Conservation (phyloP, 2,888 invertebrate species). For the Lacanobia wlatinum region DNA sequence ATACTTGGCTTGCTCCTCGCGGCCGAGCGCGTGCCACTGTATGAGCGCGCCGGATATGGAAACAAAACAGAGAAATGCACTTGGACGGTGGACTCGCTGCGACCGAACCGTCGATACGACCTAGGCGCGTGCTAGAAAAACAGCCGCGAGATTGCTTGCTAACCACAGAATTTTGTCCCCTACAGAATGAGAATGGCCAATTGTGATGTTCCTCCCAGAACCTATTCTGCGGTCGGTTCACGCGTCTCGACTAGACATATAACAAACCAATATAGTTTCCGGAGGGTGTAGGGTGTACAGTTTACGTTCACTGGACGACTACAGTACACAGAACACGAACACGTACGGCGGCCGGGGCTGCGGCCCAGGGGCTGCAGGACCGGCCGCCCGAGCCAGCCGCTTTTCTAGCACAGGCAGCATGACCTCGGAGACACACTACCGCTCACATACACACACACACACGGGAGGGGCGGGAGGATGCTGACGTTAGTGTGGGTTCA, state of each 20-base stretch:
- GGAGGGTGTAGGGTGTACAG: slow-evolving; percentile 86
- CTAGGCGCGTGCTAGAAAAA: slow-evolving; percentile 93
- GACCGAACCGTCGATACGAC: slow-evolving; percentile 58
- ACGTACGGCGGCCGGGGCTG: slow-evolving; percentile 74
- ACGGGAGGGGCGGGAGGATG: slow-evolving; percentile 76
- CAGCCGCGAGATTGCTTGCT: slow-evolving; percentile 85
- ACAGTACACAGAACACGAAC: slow-evolving; percentile 89
- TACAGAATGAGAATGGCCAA: slow-evolving; percentile 90
- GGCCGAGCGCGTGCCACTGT: slow-evolving; percentile 99
- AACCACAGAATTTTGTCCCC: slow-evolving; percentile 86
- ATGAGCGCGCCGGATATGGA: slow-evolving; percentile 87
- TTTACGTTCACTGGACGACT: slow-evolving; percentile 89
- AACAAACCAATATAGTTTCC: slow-evolving; percentile 91
- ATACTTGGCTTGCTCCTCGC: slow-evolving; percentile 99
- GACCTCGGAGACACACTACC: slow-evolving; percentile 82
- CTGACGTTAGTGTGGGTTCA: slow-evolving; percentile 67
- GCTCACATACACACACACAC: slow-evolving; percentile 87
- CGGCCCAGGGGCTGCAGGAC: slow-evolving; percentile 45
- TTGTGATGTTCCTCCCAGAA: slow-evolving; percentile 90
- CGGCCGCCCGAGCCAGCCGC: slow-evolving; percentile 86
- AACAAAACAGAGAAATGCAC: slow-evolving; percentile 90
- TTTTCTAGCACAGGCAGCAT: slow-evolving; percentile 89
- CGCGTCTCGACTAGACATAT: slow-evolving; percentile 89
- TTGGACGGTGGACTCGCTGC: slow-evolving; percentile 82
- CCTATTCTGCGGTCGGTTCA: slow-evolving; percentile 90